A percentile compares a stretch with the other conserved stretches of the same genome.
phyloP scores from a whole-genome alignment of 2,797 vertebrate species.

The Acestrorhynchus altus region DNA sequence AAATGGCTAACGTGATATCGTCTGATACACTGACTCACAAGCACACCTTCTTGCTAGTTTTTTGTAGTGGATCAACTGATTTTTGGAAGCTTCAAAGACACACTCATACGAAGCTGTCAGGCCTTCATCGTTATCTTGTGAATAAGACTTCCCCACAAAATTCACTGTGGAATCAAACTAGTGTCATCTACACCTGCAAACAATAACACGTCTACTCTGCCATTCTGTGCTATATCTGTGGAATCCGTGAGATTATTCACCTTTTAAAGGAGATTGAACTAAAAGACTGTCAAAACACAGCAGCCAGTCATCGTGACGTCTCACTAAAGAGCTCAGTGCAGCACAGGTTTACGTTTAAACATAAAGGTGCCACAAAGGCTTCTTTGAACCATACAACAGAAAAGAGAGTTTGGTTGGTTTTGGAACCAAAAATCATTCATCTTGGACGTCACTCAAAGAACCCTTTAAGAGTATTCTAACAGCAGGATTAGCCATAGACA shows the following conservation, averaged over 20 bases:
- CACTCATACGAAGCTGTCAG: neutral
- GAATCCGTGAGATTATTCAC: conserved; percentile 28
- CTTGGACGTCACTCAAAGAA: no score
- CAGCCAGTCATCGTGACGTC: conserved; percentile 12
- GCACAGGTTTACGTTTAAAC: neutral
- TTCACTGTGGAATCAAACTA: neutral
- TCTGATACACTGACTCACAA: neutral
- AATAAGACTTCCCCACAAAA: neutral
- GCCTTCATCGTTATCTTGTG: neutral
- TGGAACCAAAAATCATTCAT: no score
- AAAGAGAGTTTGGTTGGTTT: no score
- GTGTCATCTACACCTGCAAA: conserved; percentile 10
- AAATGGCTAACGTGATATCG: conserved; percentile 5
- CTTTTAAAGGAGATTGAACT: conserved; percentile 23
- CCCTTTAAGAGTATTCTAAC: no score
- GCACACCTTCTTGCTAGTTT: neutral
- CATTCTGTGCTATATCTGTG: neutral
- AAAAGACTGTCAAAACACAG: conserved; percentile 40
- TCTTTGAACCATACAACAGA: no score
- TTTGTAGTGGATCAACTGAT: neutral
- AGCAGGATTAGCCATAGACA: neutral
- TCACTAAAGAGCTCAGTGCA: conserved; percentile 25
- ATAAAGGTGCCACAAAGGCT: no score
- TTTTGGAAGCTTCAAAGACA: neutral
- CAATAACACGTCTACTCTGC: neutral